Evolutionary conservation across 2,113 vertebrate species (phyloP).

Genomic region (Takifugu bimaculatus): DNA sequence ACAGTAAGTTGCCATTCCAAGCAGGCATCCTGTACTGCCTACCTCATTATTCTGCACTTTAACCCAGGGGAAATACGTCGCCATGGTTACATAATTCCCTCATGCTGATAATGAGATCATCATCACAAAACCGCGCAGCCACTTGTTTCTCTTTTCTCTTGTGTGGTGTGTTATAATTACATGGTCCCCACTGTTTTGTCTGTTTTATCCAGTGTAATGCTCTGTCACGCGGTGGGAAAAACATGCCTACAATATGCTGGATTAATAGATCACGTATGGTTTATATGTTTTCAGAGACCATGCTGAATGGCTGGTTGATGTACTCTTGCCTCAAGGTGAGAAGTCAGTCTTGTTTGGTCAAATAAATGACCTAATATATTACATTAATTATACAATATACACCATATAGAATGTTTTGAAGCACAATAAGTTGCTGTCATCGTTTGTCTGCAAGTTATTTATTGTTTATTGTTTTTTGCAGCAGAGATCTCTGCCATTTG

Average conservation of each 20-base stretch:
- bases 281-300: conserved; percentile 82
- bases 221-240: conserved; percentile 1
- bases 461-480: conserved; percentile 81
- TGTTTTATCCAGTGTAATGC: not conserved
- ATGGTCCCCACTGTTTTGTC: not conserved
- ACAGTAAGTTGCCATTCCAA: conserved; percentile 25
- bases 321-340: conserved; percentile 98
- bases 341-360: conserved; percentile 1
- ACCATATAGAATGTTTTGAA: too few species aligned
- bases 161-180: conserved; percentile 3
- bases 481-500: conserved; percentile 99
- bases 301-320: conserved; percentile 96
- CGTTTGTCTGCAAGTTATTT: conserved; percentile 31
- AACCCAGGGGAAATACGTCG: conserved; percentile 48
- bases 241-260: not conserved
- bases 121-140: conserved; percentile 44
- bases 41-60: conserved; percentile 45
- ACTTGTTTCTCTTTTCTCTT: conserved; percentile 29
- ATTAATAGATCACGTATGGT: conserved; percentile 5
- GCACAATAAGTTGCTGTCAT: not conserved
- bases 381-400: too few species aligned
- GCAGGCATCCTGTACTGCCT: conserved; percentile 40
- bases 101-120: conserved; percentile 59
- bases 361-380: too few species aligned
- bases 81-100: conserved; percentile 63